Evolutionary conservation across 2,888 invertebrate genomes (phyloP), one percentile per base, ranked within the genome.

Genomic region (Notodonta ziczac): DNA sequence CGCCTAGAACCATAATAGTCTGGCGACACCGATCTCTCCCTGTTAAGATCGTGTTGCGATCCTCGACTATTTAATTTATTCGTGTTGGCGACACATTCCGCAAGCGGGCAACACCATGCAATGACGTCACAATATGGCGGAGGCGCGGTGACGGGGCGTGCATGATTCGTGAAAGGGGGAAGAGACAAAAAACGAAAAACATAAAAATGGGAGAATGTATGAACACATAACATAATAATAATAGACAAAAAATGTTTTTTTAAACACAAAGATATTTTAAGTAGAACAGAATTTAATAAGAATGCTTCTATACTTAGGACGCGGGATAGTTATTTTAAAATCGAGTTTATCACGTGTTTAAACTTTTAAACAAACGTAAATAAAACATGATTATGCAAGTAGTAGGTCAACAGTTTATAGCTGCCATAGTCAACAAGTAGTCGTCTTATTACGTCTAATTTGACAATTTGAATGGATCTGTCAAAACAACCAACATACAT

Each of bases 1-100:
- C 96, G 96, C 88, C 96, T 95, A 86, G 95, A 93, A 85, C 95
- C 95, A 79, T 95, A 95, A 83, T 94, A 95, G 88, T 97, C 97
- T 70, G 96, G 96, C 79, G 97, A 96, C 75, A 95, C 94, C 79
- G 97, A 97, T 78, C 95, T 92, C 74, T 94, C 94, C 76, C 95
- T 94, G 84, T 92, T 86, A 77, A 96, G 94, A 88, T 96, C 96
- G 94, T 96, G 96, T 92, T 96, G 96, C 72, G 96, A 96, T 80
- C 96, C 96, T 85, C 96, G 96, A 83, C 96, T 96, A 88, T 68
- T 56, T 55, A 67, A 63, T 65, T 67, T 67, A 55, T 65, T 70
- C 63, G 81, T 66, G 67, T 73, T 79, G 76, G 77, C 78, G 80
- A 80, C 76, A 82, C 67, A 77, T 59, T 68, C 61, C 66, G 60